These are phyloP conservation scores for Drosophila paulistorum DNA, from an alignment of 1,140 invertebrate genomes.

Conservation along the genomic window DNA sequence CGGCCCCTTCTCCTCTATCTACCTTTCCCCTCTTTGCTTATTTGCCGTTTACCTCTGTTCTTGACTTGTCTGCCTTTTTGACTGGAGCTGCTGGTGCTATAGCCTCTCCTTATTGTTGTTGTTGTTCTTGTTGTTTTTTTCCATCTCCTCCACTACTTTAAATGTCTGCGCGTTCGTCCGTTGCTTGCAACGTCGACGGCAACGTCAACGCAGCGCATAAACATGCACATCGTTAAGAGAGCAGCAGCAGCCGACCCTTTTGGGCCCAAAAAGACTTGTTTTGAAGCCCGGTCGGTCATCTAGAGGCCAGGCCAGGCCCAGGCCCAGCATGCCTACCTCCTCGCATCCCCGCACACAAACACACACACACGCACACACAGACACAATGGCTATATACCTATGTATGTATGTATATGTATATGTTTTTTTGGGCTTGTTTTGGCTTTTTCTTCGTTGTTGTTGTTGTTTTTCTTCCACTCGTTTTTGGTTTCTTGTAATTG, in stretches of 20 bases:
- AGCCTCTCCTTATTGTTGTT: constrained; percentile 23
- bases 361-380: constrained; percentile 29
- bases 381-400: constrained; percentile 25
- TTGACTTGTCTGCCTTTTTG: constrained; percentile 30
- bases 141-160: constrained; percentile 43
- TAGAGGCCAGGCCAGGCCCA: constrained; percentile 59
- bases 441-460: constrained; percentile 36
- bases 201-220: constrained; percentile 58
- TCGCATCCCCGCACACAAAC: constrained; percentile 36
- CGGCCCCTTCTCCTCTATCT: background rate
- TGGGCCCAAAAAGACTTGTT: constrained; percentile 56
- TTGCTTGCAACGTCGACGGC: constrained; percentile 50
- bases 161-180: constrained; percentile 62
- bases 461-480: constrained; percentile 29
- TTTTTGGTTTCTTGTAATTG: constrained; percentile 75
- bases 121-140: constrained; percentile 27
- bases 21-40: too few relatives aligned
- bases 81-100: constrained; percentile 17
- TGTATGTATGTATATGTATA: background rate
- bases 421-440: constrained; percentile 60
- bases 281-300: constrained; percentile 56
- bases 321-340: constrained; percentile 42
- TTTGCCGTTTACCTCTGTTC: constrained; percentile 12
- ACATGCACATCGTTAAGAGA: constrained; percentile 74
- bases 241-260: constrained; percentile 39